Percentiles rank a stretch among this genome's conserved stretches.
Conservation (phyloP, 64 coral and sea anemone species). For the Dendrophyllia cribrosa region DNA sequence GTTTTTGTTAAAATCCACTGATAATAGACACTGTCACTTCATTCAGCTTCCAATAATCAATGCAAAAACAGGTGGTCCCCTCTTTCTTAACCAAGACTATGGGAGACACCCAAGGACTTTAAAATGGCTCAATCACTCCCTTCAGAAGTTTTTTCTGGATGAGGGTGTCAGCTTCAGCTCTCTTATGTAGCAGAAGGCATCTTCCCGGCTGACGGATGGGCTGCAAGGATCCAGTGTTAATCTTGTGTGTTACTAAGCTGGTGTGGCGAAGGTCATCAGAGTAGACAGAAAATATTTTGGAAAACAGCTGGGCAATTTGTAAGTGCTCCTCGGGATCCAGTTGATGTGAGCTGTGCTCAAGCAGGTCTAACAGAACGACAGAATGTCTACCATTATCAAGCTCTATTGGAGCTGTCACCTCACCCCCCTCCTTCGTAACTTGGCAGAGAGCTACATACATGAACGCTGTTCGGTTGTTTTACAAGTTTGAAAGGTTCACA, state of each 20-base stretch:
- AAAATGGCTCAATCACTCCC: constrained; percentile 19
- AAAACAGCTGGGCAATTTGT: background rate
- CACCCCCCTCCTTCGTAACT: background rate
- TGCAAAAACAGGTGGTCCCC: background rate
- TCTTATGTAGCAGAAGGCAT: background rate
- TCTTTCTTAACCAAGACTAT: constrained; percentile 44
- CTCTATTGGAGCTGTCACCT: background rate
- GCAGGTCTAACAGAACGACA: constrained; percentile 1
- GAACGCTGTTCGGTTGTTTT: background rate
- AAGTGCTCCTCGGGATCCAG: background rate
- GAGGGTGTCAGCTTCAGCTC: constrained; percentile 1
- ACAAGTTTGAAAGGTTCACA: constrained; percentile 24
- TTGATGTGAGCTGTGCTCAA: background rate
- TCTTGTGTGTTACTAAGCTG: background rate
- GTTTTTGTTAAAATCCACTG: too few relatives aligned
- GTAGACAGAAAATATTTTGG: background rate
- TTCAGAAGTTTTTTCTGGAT: constrained; percentile 2
- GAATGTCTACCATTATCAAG: too few relatives aligned
- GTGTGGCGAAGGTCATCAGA: constrained; percentile 1
- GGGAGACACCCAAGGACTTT: constrained; percentile 26
- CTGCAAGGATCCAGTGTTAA: constrained; percentile 12
- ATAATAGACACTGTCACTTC: background rate
- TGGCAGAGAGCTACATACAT: background rate
- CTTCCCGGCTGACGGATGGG: background rate
- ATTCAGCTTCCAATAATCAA: constrained; percentile 38